These are phyloP conservation scores for Aphaenogaster ashmeadi DNA, from an alignment of 1,140 invertebrate genomes.

Conservation along the genomic window DNA sequence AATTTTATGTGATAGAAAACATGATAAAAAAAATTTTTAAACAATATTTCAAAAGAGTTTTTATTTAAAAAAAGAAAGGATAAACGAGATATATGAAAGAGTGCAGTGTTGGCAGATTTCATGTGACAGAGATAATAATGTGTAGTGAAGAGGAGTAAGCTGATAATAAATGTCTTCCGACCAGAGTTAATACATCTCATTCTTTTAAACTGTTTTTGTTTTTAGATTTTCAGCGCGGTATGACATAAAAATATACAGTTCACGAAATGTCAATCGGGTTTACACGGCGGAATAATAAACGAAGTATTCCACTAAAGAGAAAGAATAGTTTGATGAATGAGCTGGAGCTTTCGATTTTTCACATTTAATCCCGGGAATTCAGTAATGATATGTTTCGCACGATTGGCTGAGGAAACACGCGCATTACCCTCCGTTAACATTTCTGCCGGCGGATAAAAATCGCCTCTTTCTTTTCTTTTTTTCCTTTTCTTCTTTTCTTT, in stretches of 20 bases:
- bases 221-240: neutral
- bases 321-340: conserved; percentile 25
- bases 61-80: neutral
- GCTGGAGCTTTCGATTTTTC: conserved; percentile 43
- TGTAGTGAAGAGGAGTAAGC: neutral
- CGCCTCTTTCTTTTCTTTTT: conserved; percentile 1
- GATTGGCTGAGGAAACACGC: conserved; percentile 42
- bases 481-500: neutral
- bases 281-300: neutral
- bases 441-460: conserved; percentile 52
- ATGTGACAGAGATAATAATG: neutral
- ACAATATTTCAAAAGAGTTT: neutral
- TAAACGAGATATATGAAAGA: neutral
- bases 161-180: neutral
- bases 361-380: conserved; percentile 54
- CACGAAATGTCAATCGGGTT: neutral
- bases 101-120: neutral
- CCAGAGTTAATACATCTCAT: neutral
- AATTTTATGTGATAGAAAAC: neutral
- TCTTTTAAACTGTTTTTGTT: neutral
- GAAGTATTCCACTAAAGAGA: conserved; percentile 14
- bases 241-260: neutral
- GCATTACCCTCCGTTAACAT: conserved; percentile 48
- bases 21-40: neutral
- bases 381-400: conserved; percentile 55